These are phyloP conservation scores for Aptenodytes forsteri DNA, from an alignment of 2,113 vertebrate genomes.

Conservation along the genomic window DNA sequence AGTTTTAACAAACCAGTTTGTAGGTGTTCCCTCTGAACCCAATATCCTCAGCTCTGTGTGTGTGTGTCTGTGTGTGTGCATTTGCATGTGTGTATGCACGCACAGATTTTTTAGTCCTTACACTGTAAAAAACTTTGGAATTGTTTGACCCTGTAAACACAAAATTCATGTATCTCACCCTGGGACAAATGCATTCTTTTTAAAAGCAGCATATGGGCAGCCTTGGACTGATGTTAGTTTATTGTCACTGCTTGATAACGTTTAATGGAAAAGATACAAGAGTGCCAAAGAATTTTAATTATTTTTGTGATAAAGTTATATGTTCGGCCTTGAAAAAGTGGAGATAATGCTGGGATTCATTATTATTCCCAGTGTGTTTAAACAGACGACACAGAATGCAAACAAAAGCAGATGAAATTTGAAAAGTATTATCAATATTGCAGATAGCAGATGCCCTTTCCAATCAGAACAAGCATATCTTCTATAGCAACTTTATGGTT, in stretches of 20 bases:
- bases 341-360: slow-evolving; percentile 99
- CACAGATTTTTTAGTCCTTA: slow-evolving; percentile 72
- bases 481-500: slow-evolving; percentile 98
- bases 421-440: slow-evolving; percentile 99
- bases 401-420: slow-evolving; percentile 99
- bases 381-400: slow-evolving; percentile 99
- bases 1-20: slow-evolving; percentile 70
- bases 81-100: slow-evolving; percentile 31
- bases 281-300: slow-evolving; percentile 99
- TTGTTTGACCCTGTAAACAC: slow-evolving; percentile 80
- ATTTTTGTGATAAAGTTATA: slow-evolving; percentile 99
- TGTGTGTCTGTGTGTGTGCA: neutral
- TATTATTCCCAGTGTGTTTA: slow-evolving; percentile 99
- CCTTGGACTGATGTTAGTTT: slow-evolving; percentile 91
- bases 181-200: slow-evolving; percentile 81
- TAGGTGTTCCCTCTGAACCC: slow-evolving; percentile 56
- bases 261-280: slow-evolving; percentile 99
- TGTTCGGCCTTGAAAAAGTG: slow-evolving; percentile 99
- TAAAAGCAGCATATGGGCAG: slow-evolving; percentile 86
- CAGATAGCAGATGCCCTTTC: slow-evolving; percentile 99
- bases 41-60: slow-evolving; percentile 23
- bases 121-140: slow-evolving; percentile 74
- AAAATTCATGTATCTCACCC: slow-evolving; percentile 81
- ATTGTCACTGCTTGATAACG: slow-evolving; percentile 96
- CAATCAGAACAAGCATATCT: slow-evolving; percentile 99